These are phyloP conservation scores for Pollimyrus isidori DNA, from an alignment of 2,113 vertebrate species.

Conservation along the genomic window DNA sequence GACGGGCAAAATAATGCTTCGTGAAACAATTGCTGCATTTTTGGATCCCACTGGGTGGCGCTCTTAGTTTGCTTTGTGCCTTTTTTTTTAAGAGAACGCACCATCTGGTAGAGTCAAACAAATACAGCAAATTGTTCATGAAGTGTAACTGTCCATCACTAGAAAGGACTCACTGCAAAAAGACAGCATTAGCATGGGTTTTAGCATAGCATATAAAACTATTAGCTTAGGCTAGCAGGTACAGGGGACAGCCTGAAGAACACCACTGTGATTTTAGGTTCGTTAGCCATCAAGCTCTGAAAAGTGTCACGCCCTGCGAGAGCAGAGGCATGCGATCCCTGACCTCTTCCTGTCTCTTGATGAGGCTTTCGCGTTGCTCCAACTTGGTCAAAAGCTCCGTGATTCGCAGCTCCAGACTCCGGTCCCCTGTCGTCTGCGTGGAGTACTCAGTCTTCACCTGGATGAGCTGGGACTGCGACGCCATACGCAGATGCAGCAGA, in stretches of 20 bases:
- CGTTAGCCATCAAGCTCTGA: background rate
- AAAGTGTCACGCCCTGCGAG: background rate
- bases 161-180: background rate
- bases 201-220: background rate
- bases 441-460: slow-evolving; percentile 69
- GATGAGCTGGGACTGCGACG: slow-evolving; percentile 66
- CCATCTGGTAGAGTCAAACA: background rate
- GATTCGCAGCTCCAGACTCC: slow-evolving; percentile 73
- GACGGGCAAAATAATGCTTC: background rate
- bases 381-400: slow-evolving; percentile 68
- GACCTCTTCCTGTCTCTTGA: slow-evolving; percentile 80
- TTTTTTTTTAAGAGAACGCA: background rate
- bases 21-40: background rate
- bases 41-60: background rate
- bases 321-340: background rate
- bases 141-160: background rate
- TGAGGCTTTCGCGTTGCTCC: slow-evolving; percentile 72
- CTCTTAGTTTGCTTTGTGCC: background rate
- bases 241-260: background rate
- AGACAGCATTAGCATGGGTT: background rate
- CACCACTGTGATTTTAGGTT: background rate
- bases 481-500: background rate
- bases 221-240: background rate
- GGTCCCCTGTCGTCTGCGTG: slow-evolving; percentile 56
- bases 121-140: background rate